phyloP scores from a whole-genome alignment of 2,797 vertebrate species.

The Margarornis squamiger region DNA sequence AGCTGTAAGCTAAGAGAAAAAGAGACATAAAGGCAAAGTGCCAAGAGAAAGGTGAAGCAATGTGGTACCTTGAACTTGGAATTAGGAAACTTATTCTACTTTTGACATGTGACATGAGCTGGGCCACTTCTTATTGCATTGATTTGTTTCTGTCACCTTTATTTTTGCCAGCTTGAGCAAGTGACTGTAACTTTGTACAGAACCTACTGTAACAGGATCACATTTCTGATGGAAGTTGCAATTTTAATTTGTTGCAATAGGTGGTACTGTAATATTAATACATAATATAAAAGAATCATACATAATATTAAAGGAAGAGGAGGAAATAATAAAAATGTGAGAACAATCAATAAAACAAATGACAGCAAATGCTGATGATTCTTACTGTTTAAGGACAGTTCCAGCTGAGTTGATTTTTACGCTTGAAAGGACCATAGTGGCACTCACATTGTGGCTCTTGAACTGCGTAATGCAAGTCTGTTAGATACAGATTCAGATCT shows the following conservation, averaged over 20 bases:
- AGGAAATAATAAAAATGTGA: neutral
- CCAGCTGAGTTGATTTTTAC: neutral
- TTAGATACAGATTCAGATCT: neutral
- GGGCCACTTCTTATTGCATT: neutral
- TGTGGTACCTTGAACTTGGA: neutral
- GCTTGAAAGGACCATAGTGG: neutral
- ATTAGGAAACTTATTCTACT: neutral
- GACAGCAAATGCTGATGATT: neutral
- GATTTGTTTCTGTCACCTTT: neutral
- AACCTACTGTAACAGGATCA: neutral
- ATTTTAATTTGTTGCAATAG: slow-evolving; percentile 65
- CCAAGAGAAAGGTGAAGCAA: neutral
- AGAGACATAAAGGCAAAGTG: neutral
- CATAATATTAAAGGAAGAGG: neutral
- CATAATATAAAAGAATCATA: neutral
- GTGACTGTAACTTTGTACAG: neutral
- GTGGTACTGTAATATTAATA: slow-evolving; percentile 65
- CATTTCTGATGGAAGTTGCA: neutral
- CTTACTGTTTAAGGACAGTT: neutral
- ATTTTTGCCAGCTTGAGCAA: neutral
- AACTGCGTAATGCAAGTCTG: neutral
- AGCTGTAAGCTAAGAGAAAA: neutral
- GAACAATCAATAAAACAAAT: neutral
- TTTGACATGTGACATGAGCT: neutral
- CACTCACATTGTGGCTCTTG: neutral